Evolutionary conservation across 2,888 invertebrate genomes (phyloP).

Genomic region (Azorinus chamasolen): DNA sequence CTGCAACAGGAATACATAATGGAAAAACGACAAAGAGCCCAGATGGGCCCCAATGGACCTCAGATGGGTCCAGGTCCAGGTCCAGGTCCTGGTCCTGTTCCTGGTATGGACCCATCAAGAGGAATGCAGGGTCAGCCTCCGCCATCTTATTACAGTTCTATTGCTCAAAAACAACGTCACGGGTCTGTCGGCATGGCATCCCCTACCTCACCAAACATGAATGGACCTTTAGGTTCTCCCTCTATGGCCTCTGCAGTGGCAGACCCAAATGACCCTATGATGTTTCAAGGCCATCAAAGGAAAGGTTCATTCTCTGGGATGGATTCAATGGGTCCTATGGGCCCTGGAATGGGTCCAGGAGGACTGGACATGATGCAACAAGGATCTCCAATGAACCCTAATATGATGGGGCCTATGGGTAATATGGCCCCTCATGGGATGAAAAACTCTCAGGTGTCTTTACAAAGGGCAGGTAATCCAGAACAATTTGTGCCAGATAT

Average conservation of each 20-base stretch:
- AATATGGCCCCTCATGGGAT: conserved; percentile 73
- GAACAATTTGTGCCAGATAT: conserved; percentile 83
- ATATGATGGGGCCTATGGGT: conserved; percentile 66
- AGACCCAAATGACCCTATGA: conserved; percentile 71
- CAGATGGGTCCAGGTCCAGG: conserved; percentile 65
- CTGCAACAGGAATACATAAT: conserved; percentile 91
- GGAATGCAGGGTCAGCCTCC: conserved; percentile 68
- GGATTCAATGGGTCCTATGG: conserved; percentile 63
- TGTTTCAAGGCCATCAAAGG: conserved; percentile 72
- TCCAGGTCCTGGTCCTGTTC: not conserved
- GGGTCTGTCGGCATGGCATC: conserved; percentile 76
- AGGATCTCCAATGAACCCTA: conserved; percentile 69
- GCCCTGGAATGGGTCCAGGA: conserved; percentile 62
- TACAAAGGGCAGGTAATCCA: conserved; percentile 84
- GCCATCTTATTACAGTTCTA: conserved; percentile 81
- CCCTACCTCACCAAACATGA: conserved; percentile 84
- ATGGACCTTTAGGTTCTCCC: conserved; percentile 76
- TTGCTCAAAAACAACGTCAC: conserved; percentile 79
- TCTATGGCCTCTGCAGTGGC: conserved; percentile 65
- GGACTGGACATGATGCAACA: conserved; percentile 63
- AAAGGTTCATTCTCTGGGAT: conserved; percentile 69
- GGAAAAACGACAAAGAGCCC: conserved; percentile 80
- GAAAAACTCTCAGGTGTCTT: conserved; percentile 75
- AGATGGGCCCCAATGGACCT: conserved; percentile 62
- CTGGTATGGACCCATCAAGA: conserved; percentile 39